Evolutionary conservation across 2,888 invertebrate species (phyloP), one percentile per base, ranked within the genome.

Genomic region (Capitulum mitella): DNA sequence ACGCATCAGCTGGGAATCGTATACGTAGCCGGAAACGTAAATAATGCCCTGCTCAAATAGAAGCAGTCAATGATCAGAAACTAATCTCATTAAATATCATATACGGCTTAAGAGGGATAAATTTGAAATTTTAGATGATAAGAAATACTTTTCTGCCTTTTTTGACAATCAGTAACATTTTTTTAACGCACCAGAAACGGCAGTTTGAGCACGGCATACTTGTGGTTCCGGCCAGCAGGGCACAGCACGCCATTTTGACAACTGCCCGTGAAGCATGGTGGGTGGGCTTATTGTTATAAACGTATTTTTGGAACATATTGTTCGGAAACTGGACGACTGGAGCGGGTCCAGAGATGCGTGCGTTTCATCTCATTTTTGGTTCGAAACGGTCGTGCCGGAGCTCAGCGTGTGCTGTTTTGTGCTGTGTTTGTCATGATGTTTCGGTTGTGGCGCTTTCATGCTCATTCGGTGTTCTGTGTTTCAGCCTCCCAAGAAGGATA

Each of bases 401-500:
- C n/a, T n/a, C n/a, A n/a, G n/a, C n/a, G n/a, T n/a, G n/a, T n/a
- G n/a, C n/a, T n/a, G n/a, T n/a, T n/a, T n/a, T n/a, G n/a, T n/a
- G n/a, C n/a, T n/a, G n/a, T n/a, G n/a, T n/a, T n/a, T n/a, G n/a
- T n/a, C n/a, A n/a, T n/a, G n/a, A n/a, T n/a, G n/a, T n/a, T n/a
- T n/a, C n/a, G n/a, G n/a, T n/a, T n/a, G n/a, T n/a, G n/a, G n/a
- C n/a, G n/a, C n/a, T n/a, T n/a, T n/a, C n/a, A n/a, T n/a, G n/a
- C n/a, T n/a, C n/a, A n/a, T n/a, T n/a, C n/a, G n/a, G n/a, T n/a
- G n/a, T n/a, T n/a, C n/a, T n/a, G n/a, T n/a, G n/a, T n/a, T n/a
- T n/a, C 78, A 80, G 80, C 80, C 82, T 86, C 95, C 95, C 83
- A 96, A 96, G 87, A 95, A 95, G 90, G 95, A 95, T 88, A 89